phyloP scores from a whole-genome alignment of 2,888 invertebrate species.

The Eudasyphora cyanicolor region DNA sequence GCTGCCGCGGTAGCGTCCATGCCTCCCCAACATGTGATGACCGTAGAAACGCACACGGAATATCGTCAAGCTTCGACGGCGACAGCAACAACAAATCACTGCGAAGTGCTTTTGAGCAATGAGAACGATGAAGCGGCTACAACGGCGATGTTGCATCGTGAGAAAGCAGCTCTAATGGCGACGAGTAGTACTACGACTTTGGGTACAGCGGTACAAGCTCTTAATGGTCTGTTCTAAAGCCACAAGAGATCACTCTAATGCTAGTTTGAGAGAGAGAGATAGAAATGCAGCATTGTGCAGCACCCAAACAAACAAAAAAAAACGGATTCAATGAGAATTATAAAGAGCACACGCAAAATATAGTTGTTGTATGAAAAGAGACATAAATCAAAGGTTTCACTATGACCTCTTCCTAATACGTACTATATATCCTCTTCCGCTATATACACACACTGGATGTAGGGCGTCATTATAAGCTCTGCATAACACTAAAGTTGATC shows the following conservation, averaged over 20 bases:
- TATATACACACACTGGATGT: background rate
- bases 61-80: conserved; percentile 38
- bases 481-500: conserved; percentile 55
- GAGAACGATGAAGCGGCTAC: conserved; percentile 23
- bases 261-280: conserved; percentile 42
- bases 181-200: conserved; percentile 73
- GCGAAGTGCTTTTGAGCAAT: conserved; percentile 37
- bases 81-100: conserved; percentile 13
- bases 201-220: conserved; percentile 73
- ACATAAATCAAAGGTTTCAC: conserved; percentile 57
- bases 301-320: background rate
- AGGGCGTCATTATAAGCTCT: background rate
- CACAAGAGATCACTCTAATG: too few species aligned
- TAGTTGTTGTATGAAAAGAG: background rate
- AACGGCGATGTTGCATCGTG: conserved; percentile 22
- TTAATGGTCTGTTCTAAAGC: conserved; percentile 74
- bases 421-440: background rate
- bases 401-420: conserved; percentile 34
- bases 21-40: conserved; percentile 51
- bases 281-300: background rate
- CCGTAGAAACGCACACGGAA: conserved; percentile 53
- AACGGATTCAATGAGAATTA: background rate
- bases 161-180: conserved; percentile 46
- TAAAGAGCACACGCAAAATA: background rate
- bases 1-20: conserved; percentile 69